Evolutionary conservation across 1,140 invertebrate genomes (phyloP).

Genomic region (Procambarus virginalis): DNA sequence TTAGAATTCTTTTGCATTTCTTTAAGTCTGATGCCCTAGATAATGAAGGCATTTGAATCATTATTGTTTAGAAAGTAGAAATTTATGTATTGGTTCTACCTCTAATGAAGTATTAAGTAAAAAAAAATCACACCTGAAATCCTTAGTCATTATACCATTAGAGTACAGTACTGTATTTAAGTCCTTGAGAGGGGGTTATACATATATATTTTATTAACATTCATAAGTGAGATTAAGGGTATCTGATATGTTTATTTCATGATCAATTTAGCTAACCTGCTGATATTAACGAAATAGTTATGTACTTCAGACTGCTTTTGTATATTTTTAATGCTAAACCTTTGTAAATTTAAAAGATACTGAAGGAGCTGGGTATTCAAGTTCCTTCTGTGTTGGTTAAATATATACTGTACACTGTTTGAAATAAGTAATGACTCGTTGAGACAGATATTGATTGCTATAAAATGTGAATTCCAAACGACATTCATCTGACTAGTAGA

Average conservation of each 20-base stretch:
- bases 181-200: neutral
- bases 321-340: slow-evolving; percentile 41
- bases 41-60: neutral
- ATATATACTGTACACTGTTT: slow-evolving; percentile 3
- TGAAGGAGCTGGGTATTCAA: slow-evolving; percentile 52
- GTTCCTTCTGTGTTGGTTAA: slow-evolving; percentile 46
- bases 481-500: neutral
- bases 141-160: neutral
- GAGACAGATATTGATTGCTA: neutral
- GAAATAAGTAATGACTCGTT: slow-evolving; percentile 10
- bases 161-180: neutral
- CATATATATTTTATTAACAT: neutral
- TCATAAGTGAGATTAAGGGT: neutral
- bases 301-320: slow-evolving; percentile 24
- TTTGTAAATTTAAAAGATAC: slow-evolving; percentile 25
- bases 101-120: neutral
- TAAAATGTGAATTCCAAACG: neutral
- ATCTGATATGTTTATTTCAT: neutral
- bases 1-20: too few relatives aligned
- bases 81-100: neutral
- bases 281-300: neutral
- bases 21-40: neutral
- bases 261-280: neutral
- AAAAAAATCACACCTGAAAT: neutral
- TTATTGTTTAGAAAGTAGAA: neutral